Conservation (phyloP, 2,113 vertebrate genomes). For the Prochilodus magdalenae region DNA sequence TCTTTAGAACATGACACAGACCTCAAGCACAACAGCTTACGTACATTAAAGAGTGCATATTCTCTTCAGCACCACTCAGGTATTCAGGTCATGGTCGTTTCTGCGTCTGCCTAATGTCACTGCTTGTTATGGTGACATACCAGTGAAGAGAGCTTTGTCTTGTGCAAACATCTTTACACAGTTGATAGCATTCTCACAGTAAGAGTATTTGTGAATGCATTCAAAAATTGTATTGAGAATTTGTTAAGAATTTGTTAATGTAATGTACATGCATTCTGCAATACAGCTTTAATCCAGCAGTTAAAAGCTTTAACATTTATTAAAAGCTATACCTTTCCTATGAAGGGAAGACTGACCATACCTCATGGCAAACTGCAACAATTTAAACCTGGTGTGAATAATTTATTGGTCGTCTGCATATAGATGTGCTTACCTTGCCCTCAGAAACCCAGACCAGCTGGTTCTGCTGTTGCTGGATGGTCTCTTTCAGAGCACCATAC, state of each 20-base stretch:
- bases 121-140: background rate
- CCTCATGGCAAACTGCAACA: background rate
- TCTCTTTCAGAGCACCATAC: constrained; percentile 97
- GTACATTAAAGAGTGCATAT: too few relatives aligned
- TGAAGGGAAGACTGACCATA: too few relatives aligned
- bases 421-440: constrained; percentile 86
- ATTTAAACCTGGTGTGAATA: background rate
- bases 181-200: too few relatives aligned
- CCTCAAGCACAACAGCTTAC: background rate
- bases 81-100: constrained; percentile 5
- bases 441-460: constrained; percentile 99
- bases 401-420: background rate
- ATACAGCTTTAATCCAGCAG: background rate
- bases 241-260: too few relatives aligned
- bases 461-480: constrained; percentile 95
- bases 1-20: background rate
- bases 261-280: background rate
- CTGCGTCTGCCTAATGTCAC: background rate
- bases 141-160: too few relatives aligned
- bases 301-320: background rate
- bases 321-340: background rate
- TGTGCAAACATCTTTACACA: too few relatives aligned
- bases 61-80: background rate
- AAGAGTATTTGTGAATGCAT: too few relatives aligned
- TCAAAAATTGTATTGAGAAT: too few relatives aligned